phyloP scores from a whole-genome alignment of 2,113 vertebrate species.

The Thinocorus orbignyianus region DNA sequence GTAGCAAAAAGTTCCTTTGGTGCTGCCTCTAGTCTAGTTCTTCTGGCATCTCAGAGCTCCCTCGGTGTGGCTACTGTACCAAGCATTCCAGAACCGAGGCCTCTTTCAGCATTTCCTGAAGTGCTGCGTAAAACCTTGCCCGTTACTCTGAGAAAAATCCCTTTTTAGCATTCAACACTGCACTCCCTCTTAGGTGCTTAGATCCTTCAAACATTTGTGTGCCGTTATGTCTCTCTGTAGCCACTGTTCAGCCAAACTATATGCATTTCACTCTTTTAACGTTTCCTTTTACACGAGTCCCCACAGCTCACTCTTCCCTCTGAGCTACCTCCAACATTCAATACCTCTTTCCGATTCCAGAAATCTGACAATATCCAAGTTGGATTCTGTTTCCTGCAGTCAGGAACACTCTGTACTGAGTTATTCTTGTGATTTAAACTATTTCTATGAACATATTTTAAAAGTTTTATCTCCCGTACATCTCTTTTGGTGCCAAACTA shows the following conservation, averaged over 20 bases:
- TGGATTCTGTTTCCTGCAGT: neutral
- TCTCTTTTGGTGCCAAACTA: neutral
- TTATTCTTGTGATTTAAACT: neutral
- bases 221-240: neutral
- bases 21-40: neutral
- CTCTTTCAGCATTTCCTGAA: neutral
- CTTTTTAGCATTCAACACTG: neutral
- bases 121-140: neutral
- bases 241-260: neutral
- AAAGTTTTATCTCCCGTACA: neutral
- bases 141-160: neutral
- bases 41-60: neutral
- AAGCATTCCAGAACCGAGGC: neutral
- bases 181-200: neutral
- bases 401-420: slow-evolving; percentile 30
- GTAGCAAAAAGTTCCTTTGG: neutral
- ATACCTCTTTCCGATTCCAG: neutral
- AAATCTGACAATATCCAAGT: neutral
- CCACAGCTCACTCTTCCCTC: neutral
- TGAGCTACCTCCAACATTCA: neutral
- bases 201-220: neutral
- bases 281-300: neutral
- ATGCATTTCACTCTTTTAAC: neutral
- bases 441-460: neutral
- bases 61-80: neutral